Base-by-base conservation (phyloP, 1,140 invertebrate species). In the Mycetomoellerius zeteki region DNA sequence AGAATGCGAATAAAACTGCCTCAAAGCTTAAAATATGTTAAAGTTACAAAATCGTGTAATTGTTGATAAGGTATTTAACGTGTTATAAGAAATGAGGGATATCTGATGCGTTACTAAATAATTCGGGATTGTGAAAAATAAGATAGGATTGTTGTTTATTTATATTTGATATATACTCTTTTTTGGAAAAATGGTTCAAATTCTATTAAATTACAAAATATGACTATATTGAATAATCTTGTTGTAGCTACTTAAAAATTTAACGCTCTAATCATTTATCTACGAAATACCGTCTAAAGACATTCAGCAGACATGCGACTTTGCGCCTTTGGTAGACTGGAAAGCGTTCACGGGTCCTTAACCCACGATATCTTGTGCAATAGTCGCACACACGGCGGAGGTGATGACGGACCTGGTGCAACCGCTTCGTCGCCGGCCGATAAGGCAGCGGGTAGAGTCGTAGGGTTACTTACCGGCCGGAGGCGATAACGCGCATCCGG, bases 281-380 rank as follows among this genome's bases (percentile, higher is more conserved):
- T 58, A 58, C 14, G 30, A 30, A 21, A 73, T 19, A 43, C 1
- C 8, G 14, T 14, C 3, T 27, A n/a, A 27, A 14, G 58, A 37
- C 16, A n/a, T 58, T 43, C 30, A 16, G 16, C 52, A 2, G 37
- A 7, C 37, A 33, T 21, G 81, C 43, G 37, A 62, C 12, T 64
- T 52, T 5, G 16, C 30, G 71, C 14, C 14, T 84, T 69, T 10
- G 12, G 7, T 24, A 37, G 14, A 19, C 21, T 19, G 24, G 27
- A 30, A 27, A 16, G 37, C 43, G n/a, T 52, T 56, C 71, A 33
- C 10, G 86, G 90, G 87, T 93, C 88, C 88, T 91, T 93, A 88
- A 93, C 89, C 89, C 88, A 85, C 75, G 90, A 86, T 92, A 93
- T 93, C 90, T 93, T 86, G 73, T 86, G 88, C 86, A 91, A 92